phyloP scores from a whole-genome alignment of 2,888 invertebrate genomes.

The Nephrotoma appendiculata region DNA sequence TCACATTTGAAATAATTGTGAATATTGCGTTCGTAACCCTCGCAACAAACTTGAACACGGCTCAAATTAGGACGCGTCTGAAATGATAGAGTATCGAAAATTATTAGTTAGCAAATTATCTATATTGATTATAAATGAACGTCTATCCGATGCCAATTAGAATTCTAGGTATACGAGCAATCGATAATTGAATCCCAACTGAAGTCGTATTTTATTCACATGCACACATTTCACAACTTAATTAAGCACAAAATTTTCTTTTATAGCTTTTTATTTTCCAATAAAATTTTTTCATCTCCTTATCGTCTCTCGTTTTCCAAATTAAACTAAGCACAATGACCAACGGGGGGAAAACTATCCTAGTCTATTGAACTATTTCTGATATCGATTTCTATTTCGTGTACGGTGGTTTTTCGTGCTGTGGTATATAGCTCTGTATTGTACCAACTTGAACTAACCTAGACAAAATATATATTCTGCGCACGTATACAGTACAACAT shows the following conservation, averaged over 20 bases:
- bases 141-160: too few relatives aligned
- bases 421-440: not conserved
- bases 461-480: not conserved
- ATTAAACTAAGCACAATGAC: not conserved
- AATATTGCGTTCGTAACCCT: slow-evolving; percentile 48
- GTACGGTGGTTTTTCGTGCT: not conserved
- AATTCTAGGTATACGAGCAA: too few relatives aligned
- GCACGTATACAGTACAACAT: not conserved
- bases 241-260: not conserved
- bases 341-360: not conserved
- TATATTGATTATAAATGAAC: not conserved
- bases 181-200: too few relatives aligned
- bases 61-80: slow-evolving; percentile 47
- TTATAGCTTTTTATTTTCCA: too few relatives aligned
- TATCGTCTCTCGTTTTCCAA: not conserved
- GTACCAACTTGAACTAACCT: too few relatives aligned
- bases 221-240: not conserved
- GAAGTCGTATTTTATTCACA: too few relatives aligned
- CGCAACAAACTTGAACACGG: slow-evolving; percentile 53
- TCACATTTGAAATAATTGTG: slow-evolving; percentile 36
- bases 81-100: not conserved
- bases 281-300: not conserved
- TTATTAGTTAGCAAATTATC: not conserved
- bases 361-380: not conserved
- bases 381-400: not conserved